Evolutionary conservation across 2,888 invertebrate genomes (phyloP).

Genomic region (Micoletzkya japonica): DNA sequence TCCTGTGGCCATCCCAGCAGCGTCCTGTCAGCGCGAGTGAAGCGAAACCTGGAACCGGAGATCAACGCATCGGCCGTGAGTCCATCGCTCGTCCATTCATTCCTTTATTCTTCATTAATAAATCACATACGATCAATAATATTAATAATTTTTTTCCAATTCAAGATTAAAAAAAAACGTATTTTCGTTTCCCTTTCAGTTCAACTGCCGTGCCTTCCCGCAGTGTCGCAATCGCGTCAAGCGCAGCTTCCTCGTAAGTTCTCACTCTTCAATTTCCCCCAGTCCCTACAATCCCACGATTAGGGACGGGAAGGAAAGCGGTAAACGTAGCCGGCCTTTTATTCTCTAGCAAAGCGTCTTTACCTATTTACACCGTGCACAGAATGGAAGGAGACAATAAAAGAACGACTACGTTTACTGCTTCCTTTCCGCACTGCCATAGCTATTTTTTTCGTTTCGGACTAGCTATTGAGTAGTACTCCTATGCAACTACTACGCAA

Average conservation of each 20-base stretch:
- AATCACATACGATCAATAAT: not conserved
- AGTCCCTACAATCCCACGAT: too few relatives aligned
- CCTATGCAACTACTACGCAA: too few relatives aligned
- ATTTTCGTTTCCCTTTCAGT: constrained; percentile 32
- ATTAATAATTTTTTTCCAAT: not conserved
- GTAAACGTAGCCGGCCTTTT: too few relatives aligned
- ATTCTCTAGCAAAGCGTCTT: too few relatives aligned
- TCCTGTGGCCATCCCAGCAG: constrained; percentile 13
- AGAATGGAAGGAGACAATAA: too few relatives aligned
- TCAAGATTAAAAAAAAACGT: not conserved
- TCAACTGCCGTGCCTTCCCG: constrained; percentile 54
- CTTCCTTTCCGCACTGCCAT: too few relatives aligned
- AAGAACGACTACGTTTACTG: too few relatives aligned
- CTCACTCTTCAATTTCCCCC: not conserved
- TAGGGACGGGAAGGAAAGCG: too few relatives aligned
- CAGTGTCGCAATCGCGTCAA: constrained; percentile 53
- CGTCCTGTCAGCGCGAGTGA: constrained; percentile 38
- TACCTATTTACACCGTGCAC: too few relatives aligned
- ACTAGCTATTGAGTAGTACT: too few relatives aligned
- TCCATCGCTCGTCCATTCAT: not conserved
- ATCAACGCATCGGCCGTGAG: constrained; percentile 55
- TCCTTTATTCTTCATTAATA: not conserved
- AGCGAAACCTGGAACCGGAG: constrained; percentile 50
- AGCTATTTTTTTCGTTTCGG: too few relatives aligned
- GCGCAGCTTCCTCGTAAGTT: constrained; percentile 43